These are phyloP conservation scores for Drosophila burlai DNA, from an alignment of 1,140 invertebrate species.

Conservation along the genomic window DNA sequence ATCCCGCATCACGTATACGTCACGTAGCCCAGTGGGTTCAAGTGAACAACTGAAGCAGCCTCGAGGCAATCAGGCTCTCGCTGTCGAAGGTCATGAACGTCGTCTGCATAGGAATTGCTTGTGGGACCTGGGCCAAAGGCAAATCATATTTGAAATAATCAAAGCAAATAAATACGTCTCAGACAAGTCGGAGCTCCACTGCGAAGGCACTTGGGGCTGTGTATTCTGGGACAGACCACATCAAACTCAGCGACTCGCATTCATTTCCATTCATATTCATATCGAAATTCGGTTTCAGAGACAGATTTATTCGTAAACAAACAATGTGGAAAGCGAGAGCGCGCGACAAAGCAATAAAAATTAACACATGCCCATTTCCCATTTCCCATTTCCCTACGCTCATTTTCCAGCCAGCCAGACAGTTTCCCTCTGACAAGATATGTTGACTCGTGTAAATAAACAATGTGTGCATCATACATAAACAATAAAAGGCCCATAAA, in stretches of 20 bases:
- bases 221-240: slow-evolving; percentile 63
- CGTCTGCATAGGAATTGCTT: slow-evolving; percentile 32
- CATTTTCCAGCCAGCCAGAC: slow-evolving; percentile 15
- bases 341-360: slow-evolving; percentile 73
- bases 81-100: slow-evolving; percentile 32
- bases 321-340: slow-evolving; percentile 13
- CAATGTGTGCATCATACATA: slow-evolving; percentile 40
- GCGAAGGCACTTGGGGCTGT: slow-evolving; percentile 33
- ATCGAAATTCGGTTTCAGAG: slow-evolving; percentile 15
- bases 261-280: slow-evolving; percentile 36
- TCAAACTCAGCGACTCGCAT: slow-evolving; percentile 39
- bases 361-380: slow-evolving; percentile 55
- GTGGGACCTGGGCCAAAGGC: slow-evolving; percentile 40
- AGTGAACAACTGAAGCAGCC: not conserved
- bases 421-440: slow-evolving; percentile 24
- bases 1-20: slow-evolving; percentile 26
- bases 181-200: slow-evolving; percentile 14
- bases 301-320: slow-evolving; percentile 61
- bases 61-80: slow-evolving; percentile 22
- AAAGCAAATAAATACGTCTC: slow-evolving; percentile 56
- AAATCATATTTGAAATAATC: slow-evolving; percentile 54
- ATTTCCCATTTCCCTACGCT: slow-evolving; percentile 15
- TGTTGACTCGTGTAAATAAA: slow-evolving; percentile 58
- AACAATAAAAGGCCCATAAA: slow-evolving; percentile 60
- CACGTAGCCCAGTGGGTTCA: slow-evolving; percentile 15